Percentiles rank a stretch among this genome's conserved stretches.
Evolutionary conservation across 1,140 invertebrate species (phyloP).

Genomic region (Nylanderia fulva): DNA sequence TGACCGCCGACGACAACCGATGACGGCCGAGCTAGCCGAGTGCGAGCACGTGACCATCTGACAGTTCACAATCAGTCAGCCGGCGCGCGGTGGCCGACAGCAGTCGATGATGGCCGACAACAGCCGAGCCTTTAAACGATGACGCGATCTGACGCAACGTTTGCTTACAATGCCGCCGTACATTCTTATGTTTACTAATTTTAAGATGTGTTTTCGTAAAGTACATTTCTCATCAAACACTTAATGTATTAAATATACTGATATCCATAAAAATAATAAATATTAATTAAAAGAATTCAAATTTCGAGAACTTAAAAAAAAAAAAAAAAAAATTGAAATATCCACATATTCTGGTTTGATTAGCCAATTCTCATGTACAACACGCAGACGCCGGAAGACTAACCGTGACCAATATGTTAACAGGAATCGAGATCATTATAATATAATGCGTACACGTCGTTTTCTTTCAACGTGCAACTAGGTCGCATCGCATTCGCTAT

Average conservation of each 20-base stretch:
- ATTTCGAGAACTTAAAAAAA: not conserved
- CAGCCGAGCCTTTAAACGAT: not conserved
- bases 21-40: not conserved
- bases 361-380: not conserved
- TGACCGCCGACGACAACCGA: not conserved
- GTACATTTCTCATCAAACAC: no score
- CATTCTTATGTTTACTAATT: not conserved
- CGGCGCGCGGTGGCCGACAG: not conserved
- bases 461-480: slow-evolving; percentile 2
- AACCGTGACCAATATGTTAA: not conserved
- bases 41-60: not conserved
- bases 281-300: no score
- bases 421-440: not conserved
- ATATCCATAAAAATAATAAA: no score
- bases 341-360: not conserved
- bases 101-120: not conserved
- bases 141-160: slow-evolving; percentile 23
- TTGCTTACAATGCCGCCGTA: not conserved
- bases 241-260: no score
- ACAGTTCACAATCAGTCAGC: not conserved
- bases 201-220: no score
- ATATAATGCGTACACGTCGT: not conserved
- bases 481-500: slow-evolving; percentile 48
- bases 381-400: not conserved
- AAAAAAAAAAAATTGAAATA: not conserved